phyloP scores from a whole-genome alignment of 2,888 invertebrate species.

The Leptarthrus brevirostris region DNA sequence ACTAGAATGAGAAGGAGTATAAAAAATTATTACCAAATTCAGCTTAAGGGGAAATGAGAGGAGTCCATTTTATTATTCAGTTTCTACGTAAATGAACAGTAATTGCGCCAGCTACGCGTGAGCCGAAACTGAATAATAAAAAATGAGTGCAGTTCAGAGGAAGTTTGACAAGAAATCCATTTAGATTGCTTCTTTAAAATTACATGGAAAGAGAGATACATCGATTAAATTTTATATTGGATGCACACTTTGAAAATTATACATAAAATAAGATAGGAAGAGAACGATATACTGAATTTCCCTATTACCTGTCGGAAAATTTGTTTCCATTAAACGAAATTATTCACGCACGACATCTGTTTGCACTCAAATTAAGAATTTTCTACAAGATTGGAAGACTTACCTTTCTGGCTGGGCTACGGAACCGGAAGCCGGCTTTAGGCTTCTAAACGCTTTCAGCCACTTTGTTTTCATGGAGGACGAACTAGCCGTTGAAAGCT shows the following conservation, averaged over 20 bases:
- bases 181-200: neutral
- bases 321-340: neutral
- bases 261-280: neutral
- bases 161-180: neutral
- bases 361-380: neutral
- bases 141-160: neutral
- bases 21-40: neutral
- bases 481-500: constrained; percentile 86
- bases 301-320: neutral
- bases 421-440: constrained; percentile 82
- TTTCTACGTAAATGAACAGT: neutral
- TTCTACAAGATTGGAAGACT: constrained; percentile 62
- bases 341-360: neutral
- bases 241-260: constrained; percentile 4
- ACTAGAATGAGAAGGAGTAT: neutral
- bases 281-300: neutral
- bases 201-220: neutral
- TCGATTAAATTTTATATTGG: constrained; percentile 1
- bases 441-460: constrained; percentile 95
- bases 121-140: neutral
- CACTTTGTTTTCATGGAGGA: constrained; percentile 97
- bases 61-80: neutral
- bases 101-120: neutral
- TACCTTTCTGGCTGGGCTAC: constrained; percentile 73
- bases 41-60: neutral